Evolutionary conservation across 1,140 invertebrate genomes (phyloP).

Genomic region (Harpegnathos saltator): DNA sequence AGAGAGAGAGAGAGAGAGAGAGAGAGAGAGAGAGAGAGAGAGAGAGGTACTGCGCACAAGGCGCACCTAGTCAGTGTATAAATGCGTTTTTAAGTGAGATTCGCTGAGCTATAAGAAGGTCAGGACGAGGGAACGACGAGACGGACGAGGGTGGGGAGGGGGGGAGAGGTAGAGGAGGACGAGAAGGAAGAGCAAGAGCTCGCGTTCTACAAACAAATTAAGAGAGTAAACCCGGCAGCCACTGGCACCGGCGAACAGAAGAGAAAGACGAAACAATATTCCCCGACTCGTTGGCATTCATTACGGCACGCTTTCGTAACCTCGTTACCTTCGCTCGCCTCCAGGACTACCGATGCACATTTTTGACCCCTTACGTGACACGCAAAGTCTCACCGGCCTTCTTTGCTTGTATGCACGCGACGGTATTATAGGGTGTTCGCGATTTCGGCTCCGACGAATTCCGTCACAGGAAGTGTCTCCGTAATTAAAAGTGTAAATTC

Average conservation of each 20-base stretch:
- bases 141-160: neutral
- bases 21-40: neutral
- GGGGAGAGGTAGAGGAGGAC: neutral
- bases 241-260: constrained; percentile 30
- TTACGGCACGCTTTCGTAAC: constrained; percentile 62
- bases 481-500: no score
- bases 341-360: neutral
- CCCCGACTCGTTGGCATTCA: constrained; percentile 63
- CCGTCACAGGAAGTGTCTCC: no score
- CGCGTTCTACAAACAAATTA: constrained; percentile 53
- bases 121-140: neutral
- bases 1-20: neutral
- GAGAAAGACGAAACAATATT: constrained; percentile 59
- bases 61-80: neutral
- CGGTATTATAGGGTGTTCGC: no score
- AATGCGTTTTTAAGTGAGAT: constrained; percentile 42
- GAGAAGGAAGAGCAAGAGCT: neutral
- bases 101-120: neutral
- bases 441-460: no score
- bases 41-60: neutral
- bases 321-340: constrained; percentile 50
- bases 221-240: constrained; percentile 18
- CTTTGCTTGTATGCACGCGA: no score
- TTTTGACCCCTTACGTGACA: neutral
- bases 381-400: neutral